Conservation (phyloP, 1,140 invertebrate species). For the Dinoponera quadriceps region DNA sequence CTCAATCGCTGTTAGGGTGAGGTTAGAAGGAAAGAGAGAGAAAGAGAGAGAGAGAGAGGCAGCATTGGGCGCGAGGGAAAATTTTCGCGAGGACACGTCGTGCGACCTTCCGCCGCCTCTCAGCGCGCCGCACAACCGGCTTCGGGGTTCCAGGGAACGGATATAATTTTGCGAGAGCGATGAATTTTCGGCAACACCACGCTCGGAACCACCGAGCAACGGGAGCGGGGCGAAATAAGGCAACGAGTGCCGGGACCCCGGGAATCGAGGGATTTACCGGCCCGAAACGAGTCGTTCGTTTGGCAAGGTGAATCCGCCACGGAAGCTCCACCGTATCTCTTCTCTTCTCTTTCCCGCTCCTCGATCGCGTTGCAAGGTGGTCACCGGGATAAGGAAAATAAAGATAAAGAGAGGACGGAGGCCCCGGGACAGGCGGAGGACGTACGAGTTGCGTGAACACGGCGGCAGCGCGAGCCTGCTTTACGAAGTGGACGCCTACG, state of each 20-base stretch:
- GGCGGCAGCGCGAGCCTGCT: constrained; percentile 71
- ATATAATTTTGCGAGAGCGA: constrained; percentile 42
- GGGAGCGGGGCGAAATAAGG: constrained; percentile 56
- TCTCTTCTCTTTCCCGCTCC: not conserved
- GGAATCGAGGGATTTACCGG: constrained; percentile 52
- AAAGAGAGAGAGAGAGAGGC: too few species aligned
- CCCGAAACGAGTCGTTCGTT: constrained; percentile 68
- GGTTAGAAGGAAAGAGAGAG: too few species aligned
- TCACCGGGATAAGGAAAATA: constrained; percentile 82
- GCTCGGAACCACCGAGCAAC: not conserved
- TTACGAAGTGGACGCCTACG: constrained; percentile 83
- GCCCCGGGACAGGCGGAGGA: constrained; percentile 54
- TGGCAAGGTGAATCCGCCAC: constrained; percentile 70
- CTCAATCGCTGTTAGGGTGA: too few species aligned
- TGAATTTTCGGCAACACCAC: constrained; percentile 40
- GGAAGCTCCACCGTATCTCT: constrained; percentile 65
- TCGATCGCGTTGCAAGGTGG: constrained; percentile 69
- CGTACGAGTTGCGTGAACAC: constrained; percentile 57
- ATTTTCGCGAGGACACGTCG: not conserved
- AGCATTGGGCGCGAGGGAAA: not conserved
- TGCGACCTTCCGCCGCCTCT: not conserved
- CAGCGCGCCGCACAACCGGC: not conserved
- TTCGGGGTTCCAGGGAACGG: not conserved
- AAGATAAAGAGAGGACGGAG: constrained; percentile 77
- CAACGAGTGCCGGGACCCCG: constrained; percentile 62